Evolutionary conservation across 2,888 invertebrate species (phyloP), one percentile per base, ranked within the genome.

Genomic region (Leucozona laternaria): DNA sequence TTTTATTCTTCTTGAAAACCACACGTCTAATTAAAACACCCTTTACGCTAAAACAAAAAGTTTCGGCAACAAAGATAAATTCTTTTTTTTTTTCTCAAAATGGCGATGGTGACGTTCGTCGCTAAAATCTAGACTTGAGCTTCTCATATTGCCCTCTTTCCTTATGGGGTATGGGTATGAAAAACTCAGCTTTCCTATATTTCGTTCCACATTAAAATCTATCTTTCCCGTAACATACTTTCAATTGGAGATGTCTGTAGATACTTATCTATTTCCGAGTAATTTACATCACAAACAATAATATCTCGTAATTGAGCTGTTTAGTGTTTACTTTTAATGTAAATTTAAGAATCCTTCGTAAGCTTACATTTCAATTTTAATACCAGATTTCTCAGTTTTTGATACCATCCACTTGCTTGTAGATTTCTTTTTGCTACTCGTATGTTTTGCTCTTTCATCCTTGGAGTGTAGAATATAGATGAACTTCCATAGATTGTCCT

Each of bases 321-420:
- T 43, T 8, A 43, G 8, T 45, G 17, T 17, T 43, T 8, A 43
- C 17, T 43, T 6, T 0, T 8, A 17, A 10, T 45, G 45, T 45
- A 45, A 45, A 45, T 8, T 45, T 17, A 45, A n/a, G 8, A n/a
- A n/a, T 43, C 43, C 43, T 43, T 2, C 17, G 45, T 22, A 45
- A 53, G 62, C 62, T 45, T 68, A 60, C 20, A 75, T 37, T 80
- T 62, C 62, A 80, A 80, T 80, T 76, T 55, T 62, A 62, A 70
- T 17, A 50, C 58, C 15, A 40, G 17, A 75, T 68, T 66, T 57
- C 45, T 2, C 10, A 8, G 8, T 17, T 45, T 45, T n/a, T 45
- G n/a, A 43, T 43, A 17, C 8, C 57, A 6, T 6, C 7, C 28
- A 13, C 53, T 45, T 62, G 22, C 48, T 34, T 62, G 80, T 34